Conservation (phyloP, 2,113 vertebrate genomes). For the cattle (Bos taurus) region DNA sequence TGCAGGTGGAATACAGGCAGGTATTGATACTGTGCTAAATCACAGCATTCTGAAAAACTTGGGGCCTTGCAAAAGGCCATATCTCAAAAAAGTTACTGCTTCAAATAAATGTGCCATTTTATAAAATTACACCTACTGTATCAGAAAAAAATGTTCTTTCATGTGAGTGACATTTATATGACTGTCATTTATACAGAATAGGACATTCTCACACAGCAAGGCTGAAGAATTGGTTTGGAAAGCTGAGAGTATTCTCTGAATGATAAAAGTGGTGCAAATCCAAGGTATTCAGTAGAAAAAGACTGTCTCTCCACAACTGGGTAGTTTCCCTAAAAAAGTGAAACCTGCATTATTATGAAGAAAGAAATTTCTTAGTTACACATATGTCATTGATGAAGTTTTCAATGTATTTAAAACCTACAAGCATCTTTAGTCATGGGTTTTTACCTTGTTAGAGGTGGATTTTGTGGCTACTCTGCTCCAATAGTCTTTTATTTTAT, state of each 20-base stretch:
- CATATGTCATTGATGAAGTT: not conserved
- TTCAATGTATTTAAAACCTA: not conserved
- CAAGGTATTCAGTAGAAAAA: constrained; percentile 60
- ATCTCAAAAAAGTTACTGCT: constrained; percentile 61
- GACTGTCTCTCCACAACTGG: not conserved
- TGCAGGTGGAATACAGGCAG: not conserved
- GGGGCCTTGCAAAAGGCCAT: constrained; percentile 57
- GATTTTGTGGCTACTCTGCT: not conserved
- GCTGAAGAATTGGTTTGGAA: constrained; percentile 66
- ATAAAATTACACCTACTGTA: constrained; percentile 60
- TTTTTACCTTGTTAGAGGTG: not conserved
- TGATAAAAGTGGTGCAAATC: constrained; percentile 56
- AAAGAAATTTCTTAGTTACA: not conserved
- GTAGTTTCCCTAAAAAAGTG: constrained; percentile 19
- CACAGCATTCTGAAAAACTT: constrained; percentile 46
- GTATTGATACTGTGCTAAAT: constrained; percentile 45
- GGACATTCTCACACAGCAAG: constrained; percentile 67
- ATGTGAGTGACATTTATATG: constrained; percentile 72
- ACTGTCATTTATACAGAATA: constrained; percentile 68
- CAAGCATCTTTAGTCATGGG: not conserved
- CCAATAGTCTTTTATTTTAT: not conserved
- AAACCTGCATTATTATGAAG: not conserved
- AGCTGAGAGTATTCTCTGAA: constrained; percentile 56
- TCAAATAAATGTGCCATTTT: constrained; percentile 72
- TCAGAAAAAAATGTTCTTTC: constrained; percentile 52